A percentile compares a stretch with the other conserved stretches of the same genome.
Conservation (phyloP, 2,113 vertebrate genomes). For the Esox niger region DNA sequence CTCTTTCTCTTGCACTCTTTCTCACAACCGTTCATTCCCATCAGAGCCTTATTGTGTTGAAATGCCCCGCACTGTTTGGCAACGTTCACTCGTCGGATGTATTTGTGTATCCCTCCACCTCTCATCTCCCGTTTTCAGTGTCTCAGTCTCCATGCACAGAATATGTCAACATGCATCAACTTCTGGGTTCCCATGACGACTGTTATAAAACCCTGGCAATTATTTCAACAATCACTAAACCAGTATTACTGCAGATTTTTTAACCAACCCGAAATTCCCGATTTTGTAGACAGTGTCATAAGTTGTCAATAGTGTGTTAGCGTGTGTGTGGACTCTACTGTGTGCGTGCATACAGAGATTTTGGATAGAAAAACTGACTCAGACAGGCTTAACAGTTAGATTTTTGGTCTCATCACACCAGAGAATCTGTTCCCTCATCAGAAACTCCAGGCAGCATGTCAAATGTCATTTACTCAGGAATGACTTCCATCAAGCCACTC, state of each 20-base stretch:
- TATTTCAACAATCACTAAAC: constrained; percentile 70
- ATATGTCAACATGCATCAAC: constrained; percentile 72
- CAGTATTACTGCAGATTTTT: constrained; percentile 38
- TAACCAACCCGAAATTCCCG: constrained; percentile 1
- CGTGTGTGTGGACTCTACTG: not conserved
- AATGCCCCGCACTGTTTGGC: constrained; percentile 43
- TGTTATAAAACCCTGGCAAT: constrained; percentile 69
- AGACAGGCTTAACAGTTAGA: too few relatives aligned
- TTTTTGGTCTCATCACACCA: too few relatives aligned
- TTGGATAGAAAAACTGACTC: too few relatives aligned
- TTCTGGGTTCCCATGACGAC: constrained; percentile 69
- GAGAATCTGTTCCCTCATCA: too few relatives aligned
- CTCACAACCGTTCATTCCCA: constrained; percentile 59
- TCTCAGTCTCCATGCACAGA: constrained; percentile 62
- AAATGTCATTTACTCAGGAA: too few relatives aligned
- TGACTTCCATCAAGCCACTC: too few relatives aligned
- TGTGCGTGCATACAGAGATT: constrained; percentile 3
- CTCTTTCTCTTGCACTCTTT: constrained; percentile 19
- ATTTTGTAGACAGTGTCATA: not conserved
- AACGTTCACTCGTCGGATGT: constrained; percentile 52
- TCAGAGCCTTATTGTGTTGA: constrained; percentile 46
- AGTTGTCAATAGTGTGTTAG: constrained; percentile 9
- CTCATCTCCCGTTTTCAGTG: constrained; percentile 63
- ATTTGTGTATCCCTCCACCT: constrained; percentile 29
- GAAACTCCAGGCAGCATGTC: too few relatives aligned